Conservation (phyloP, 2,888 invertebrate species). For the Pseudococcus viburni region DNA sequence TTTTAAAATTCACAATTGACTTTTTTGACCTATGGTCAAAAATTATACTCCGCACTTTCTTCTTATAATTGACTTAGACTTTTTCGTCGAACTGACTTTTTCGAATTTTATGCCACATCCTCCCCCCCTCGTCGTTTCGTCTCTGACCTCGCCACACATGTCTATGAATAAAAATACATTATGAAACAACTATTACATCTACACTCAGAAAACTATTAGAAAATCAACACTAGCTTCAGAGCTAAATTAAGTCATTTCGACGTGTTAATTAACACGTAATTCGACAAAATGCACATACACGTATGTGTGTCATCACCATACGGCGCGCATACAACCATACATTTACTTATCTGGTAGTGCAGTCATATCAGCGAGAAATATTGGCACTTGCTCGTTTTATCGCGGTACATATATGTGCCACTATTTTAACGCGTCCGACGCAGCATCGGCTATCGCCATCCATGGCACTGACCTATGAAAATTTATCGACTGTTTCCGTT, state of each 20-base stretch:
- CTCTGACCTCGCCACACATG: too few species aligned
- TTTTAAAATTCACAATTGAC: too few species aligned
- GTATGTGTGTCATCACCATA: background rate
- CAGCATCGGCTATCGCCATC: background rate
- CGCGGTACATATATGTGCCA: background rate
- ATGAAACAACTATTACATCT: too few species aligned
- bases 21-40: too few species aligned
- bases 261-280: background rate
- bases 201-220: too few species aligned
- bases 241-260: background rate
- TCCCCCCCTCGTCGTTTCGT: too few species aligned
- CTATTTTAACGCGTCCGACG: background rate
- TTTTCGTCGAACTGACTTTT: too few species aligned
- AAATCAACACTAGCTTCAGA: too few species aligned
- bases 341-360: background rate
- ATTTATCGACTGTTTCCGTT: conserved; percentile 32
- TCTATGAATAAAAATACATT: too few species aligned
- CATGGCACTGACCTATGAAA: conserved; percentile 32
- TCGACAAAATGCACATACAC: background rate
- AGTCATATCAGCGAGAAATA: background rate
- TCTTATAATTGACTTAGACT: too few species aligned
- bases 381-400: background rate
- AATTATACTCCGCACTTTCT: too few species aligned
- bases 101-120: too few species aligned
- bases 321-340: background rate